These are phyloP conservation scores for Erebia palarica DNA, from an alignment of 2,888 invertebrate genomes.

Conservation along the genomic window DNA sequence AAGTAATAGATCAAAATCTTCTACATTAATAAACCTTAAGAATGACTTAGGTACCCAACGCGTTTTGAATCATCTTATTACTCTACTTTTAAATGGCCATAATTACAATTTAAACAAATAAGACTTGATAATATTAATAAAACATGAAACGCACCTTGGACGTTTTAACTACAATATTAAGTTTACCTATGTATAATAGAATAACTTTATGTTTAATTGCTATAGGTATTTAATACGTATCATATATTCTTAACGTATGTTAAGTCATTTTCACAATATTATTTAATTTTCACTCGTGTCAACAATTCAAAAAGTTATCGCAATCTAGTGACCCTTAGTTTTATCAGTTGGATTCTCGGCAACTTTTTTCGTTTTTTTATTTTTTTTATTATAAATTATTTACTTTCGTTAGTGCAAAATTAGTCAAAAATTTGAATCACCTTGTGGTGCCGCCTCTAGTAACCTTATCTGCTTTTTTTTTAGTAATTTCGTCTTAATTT, in stretches of 20 bases:
- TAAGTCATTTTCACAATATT: neutral
- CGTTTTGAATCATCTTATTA: no score
- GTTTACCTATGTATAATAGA: neutral
- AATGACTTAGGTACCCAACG: no score
- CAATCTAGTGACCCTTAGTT: neutral
- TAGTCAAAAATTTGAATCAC: no score
- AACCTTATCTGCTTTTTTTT: neutral
- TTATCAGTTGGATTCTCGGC: neutral
- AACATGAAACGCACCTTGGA: conserved; percentile 15
- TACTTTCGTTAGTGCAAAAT: neutral
- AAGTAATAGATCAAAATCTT: no score
- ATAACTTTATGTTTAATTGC: neutral
- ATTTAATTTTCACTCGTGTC: neutral
- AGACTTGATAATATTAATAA: conserved; percentile 2
- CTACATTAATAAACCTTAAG: no score
- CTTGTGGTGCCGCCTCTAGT: no score
- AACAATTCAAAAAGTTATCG: neutral
- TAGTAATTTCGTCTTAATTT: neutral
- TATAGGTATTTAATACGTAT: no score
- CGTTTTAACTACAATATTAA: conserved; percentile 6
- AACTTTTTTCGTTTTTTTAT: neutral
- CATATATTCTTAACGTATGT: no score
- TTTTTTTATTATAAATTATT: neutral
- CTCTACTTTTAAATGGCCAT: no score
- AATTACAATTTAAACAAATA: neutral